Evolutionary conservation across 2,888 invertebrate species (phyloP).

Genomic region (Agonopterix arenella): DNA sequence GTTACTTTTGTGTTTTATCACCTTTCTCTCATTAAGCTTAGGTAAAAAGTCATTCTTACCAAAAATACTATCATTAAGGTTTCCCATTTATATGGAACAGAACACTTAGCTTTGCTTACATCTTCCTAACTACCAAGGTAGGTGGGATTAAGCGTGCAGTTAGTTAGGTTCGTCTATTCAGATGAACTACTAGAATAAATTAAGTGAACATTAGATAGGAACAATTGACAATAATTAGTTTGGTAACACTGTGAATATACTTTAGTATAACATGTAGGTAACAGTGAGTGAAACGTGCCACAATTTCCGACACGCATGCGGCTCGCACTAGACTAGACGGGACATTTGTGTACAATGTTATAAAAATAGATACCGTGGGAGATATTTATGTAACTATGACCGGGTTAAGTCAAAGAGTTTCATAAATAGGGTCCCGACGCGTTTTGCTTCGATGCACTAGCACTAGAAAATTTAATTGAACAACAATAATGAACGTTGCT

Average conservation of each 20-base stretch:
- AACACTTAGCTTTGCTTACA: too few relatives aligned
- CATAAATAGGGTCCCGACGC: slow-evolving; percentile 42
- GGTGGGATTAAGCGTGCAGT: too few relatives aligned
- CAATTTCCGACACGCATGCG: slow-evolving; percentile 23
- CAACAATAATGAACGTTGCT: slow-evolving; percentile 4
- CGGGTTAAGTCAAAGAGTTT: slow-evolving; percentile 61
- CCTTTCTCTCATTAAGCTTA: too few relatives aligned
- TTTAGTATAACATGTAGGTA: too few relatives aligned
- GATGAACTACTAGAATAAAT: too few relatives aligned
- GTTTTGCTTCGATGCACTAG: slow-evolving; percentile 30
- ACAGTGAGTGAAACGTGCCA: slow-evolving; percentile 18
- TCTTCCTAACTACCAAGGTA: too few relatives aligned
- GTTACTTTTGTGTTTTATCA: too few relatives aligned
- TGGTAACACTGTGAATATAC: slow-evolving; percentile 2
- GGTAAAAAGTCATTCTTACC: too few relatives aligned
- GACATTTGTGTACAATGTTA: slow-evolving; percentile 51
- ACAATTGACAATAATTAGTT: not conserved
- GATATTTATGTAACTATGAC: slow-evolving; percentile 71
- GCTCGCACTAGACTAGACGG: slow-evolving; percentile 43
- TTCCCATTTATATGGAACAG: too few relatives aligned
- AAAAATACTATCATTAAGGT: too few relatives aligned
- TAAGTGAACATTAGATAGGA: not conserved
- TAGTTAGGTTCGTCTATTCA: too few relatives aligned
- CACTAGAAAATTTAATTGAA: slow-evolving; percentile 11
- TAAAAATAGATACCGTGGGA: slow-evolving; percentile 60